Base-by-base conservation (phyloP, 2,113 vertebrate species). In the Sylvicapra grimmia region DNA sequence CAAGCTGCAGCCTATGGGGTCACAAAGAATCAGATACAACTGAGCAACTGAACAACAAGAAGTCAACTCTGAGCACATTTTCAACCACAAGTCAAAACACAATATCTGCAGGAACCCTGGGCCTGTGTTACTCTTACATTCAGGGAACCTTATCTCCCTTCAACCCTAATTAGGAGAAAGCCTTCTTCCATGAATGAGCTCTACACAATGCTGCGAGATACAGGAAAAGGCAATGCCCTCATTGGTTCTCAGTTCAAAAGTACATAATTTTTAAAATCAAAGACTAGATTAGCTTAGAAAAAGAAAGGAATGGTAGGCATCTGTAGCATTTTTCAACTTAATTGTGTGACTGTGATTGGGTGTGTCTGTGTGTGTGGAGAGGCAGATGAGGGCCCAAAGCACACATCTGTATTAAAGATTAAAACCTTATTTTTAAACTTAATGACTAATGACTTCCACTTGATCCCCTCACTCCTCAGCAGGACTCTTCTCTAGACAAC, bases 361-460 rank as follows among this genome's bases (percentile, higher is more conserved):
- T 58, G 1, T 29, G 21, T 86, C 80, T 83, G 10, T 25, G n/a
- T 29, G 53, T 16, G 40, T 19, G 54, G 82, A 51, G 5, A 72
- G 31, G n/a, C 15, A 8, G 49, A 84, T 29, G 59, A 58, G 61
- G 61, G 68, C 44, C 61, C 8, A 90, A 77, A 72, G 36, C 21
- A 82, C 5, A 54, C 1, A 58, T 84, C 36, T 83, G 33, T 23
- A 29, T 33, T 83, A 68, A 86, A 59, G 94, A 93, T n/a, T 86
- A 87, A 84, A 77, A 84, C 29, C 77, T 65, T 87, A 86, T 68
- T 92, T 96, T 86, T 96, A 86, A 88, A 82, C 19, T 7, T 80
- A 82, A 31, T 86, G 65, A 63, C 31, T 90, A 92, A 96, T 51
- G 68, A 90, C 80, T 94, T 89, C 92, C 0, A 95, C 33, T 25